These are phyloP conservation scores for Thamnaconus septentrionalis DNA, from an alignment of 2,113 vertebrate species.

Conservation along the genomic window DNA sequence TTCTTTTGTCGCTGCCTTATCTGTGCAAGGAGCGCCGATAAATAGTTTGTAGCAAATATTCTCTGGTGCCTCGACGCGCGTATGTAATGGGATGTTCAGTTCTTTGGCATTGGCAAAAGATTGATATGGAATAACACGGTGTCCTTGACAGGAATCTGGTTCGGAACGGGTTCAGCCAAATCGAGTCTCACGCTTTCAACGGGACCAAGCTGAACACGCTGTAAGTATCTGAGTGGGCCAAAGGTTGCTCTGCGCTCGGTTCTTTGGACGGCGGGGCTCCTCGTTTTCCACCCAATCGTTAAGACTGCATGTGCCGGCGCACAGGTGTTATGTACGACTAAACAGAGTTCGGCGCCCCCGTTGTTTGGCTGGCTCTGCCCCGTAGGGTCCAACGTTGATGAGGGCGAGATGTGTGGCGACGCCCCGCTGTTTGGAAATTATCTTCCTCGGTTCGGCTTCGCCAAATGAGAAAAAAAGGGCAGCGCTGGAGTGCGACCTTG, in stretches of 20 bases:
- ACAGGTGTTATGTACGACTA: conserved; percentile 68
- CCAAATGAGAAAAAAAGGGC: neutral
- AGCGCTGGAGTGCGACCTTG: too few relatives aligned
- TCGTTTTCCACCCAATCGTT: conserved; percentile 37
- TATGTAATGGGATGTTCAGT: conserved; percentile 48
- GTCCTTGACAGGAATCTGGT: conserved; percentile 82
- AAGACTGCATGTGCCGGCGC: conserved; percentile 62
- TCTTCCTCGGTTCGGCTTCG: conserved; percentile 30
- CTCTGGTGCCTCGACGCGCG: conserved; percentile 12
- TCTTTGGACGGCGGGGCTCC: neutral
- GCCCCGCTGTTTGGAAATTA: conserved; percentile 55
- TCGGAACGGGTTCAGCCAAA: conserved; percentile 88
- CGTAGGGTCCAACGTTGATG: conserved; percentile 36
- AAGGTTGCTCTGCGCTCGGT: neutral
- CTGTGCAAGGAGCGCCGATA: conserved; percentile 10
- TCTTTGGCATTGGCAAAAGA: conserved; percentile 36
- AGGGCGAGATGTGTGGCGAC: conserved; percentile 34
- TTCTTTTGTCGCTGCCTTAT: conserved; percentile 16
- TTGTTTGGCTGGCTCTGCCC: conserved; percentile 47
- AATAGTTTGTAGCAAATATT: conserved; percentile 6
- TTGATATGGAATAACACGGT: conserved; percentile 27
- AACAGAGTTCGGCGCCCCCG: conserved; percentile 63
- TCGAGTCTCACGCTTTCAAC: conserved; percentile 87
- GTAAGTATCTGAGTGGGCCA: conserved; percentile 72
- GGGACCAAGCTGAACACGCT: conserved; percentile 86